A percentile compares a stretch with the other conserved stretches of the same genome.
phyloP scores from a whole-genome alignment of 2,888 invertebrate species.

The Molorchus minor region DNA sequence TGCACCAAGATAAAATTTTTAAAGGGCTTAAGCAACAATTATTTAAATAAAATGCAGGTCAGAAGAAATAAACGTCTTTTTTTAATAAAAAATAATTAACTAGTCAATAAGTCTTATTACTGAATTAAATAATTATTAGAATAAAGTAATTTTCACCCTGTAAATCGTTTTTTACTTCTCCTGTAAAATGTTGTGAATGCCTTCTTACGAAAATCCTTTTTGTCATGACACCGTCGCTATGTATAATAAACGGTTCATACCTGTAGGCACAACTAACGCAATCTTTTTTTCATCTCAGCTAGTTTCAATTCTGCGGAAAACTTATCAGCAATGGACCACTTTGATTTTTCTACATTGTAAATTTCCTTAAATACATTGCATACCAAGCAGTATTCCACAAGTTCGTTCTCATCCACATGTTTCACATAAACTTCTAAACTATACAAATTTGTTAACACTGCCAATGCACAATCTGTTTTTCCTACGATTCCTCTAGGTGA shows the following conservation, averaged over 20 bases:
- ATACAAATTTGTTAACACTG: slow-evolving; percentile 51
- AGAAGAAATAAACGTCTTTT: too few relatives aligned
- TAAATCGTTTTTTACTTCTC: too few relatives aligned
- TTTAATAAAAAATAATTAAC: too few relatives aligned
- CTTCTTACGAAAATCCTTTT: too few relatives aligned
- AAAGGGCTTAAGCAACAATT: too few relatives aligned
- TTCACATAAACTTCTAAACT: slow-evolving; percentile 54
- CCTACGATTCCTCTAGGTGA: slow-evolving; percentile 51
- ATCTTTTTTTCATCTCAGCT: slow-evolving; percentile 51
- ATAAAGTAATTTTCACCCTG: too few relatives aligned
- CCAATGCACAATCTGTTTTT: slow-evolving; percentile 49
- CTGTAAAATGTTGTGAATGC: too few relatives aligned
- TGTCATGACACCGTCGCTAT: too few relatives aligned
- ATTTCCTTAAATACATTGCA: slow-evolving; percentile 52
- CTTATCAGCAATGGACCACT: slow-evolving; percentile 45
- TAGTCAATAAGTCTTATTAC: too few relatives aligned
- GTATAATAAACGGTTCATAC: slow-evolving; percentile 40
- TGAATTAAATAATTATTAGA: too few relatives aligned
- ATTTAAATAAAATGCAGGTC: too few relatives aligned
- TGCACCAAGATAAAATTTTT: too few relatives aligned
- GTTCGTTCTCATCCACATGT: slow-evolving; percentile 47
- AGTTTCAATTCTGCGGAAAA: slow-evolving; percentile 39
- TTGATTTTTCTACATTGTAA: slow-evolving; percentile 42
- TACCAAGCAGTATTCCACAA: slow-evolving; percentile 46
- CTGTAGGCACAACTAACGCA: slow-evolving; percentile 47